These are phyloP conservation scores for Gastrophysa polygoni DNA, from an alignment of 2,888 invertebrate genomes.

Conservation along the genomic window DNA sequence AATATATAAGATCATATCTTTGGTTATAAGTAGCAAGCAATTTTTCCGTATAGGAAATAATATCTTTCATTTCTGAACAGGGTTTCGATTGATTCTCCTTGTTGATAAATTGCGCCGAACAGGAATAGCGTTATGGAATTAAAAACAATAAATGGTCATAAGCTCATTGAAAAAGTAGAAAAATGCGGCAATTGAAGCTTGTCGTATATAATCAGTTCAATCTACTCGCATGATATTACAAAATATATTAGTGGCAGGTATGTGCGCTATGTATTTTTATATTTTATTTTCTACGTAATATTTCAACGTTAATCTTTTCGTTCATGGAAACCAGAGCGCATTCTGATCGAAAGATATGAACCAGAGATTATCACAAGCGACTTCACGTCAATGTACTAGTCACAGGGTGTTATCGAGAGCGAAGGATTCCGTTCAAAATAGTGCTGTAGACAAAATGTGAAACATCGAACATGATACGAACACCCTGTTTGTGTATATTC, in stretches of 20 bases:
- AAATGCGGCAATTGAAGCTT: not conserved
- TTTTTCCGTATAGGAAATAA: too few relatives aligned
- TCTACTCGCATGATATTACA: not conserved
- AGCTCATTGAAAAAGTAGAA: not conserved
- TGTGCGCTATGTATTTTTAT: not conserved
- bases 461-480: too few relatives aligned
- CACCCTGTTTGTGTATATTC: not conserved
- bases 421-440: too few relatives aligned
- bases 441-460: too few relatives aligned
- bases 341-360: not conserved
- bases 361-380: not conserved
- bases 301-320: not conserved
- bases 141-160: not conserved
- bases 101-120: too few relatives aligned
- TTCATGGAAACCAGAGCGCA: not conserved
- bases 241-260: not conserved
- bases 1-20: too few relatives aligned
- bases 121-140: too few relatives aligned
- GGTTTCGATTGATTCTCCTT: too few relatives aligned
- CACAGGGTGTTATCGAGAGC: too few relatives aligned
- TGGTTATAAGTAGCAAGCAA: too few relatives aligned
- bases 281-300: not conserved
- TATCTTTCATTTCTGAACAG: too few relatives aligned
- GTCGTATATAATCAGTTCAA: not conserved
- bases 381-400: too few relatives aligned